Percentiles rank a stretch among this genome's conserved stretches.
Conservation (phyloP, 2,797 vertebrate genomes). For the Lepilemur septentrionalis region DNA sequence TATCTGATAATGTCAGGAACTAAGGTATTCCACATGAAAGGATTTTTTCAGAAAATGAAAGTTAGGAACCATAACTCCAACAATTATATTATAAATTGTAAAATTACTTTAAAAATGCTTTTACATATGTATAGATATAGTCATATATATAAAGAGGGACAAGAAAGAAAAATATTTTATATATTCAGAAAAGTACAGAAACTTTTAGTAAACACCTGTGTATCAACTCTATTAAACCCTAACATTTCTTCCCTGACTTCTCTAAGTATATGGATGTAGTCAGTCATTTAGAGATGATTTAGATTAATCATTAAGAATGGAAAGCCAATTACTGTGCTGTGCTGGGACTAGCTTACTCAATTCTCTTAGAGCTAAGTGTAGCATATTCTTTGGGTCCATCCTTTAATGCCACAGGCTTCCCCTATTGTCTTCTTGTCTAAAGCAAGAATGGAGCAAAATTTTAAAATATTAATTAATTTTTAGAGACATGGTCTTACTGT, state of each 20-base stretch:
- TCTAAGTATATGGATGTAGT: background rate
- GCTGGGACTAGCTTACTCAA: background rate
- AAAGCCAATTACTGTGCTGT: background rate
- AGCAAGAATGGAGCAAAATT: background rate
- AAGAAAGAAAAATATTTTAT: background rate
- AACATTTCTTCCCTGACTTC: background rate
- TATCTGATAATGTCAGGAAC: background rate
- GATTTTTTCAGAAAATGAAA: slow-evolving; percentile 14
- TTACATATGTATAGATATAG: background rate
- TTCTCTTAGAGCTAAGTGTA: background rate
- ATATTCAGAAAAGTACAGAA: background rate
- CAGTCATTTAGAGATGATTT: background rate
- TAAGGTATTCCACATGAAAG: background rate
- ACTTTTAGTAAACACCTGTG: background rate
- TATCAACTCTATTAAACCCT: background rate
- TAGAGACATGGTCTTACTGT: background rate
- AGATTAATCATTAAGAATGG: background rate
- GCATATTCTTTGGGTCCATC: background rate
- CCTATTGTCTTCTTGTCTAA: background rate
- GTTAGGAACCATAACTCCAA: background rate
- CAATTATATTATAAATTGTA: background rate
- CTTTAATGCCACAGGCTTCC: background rate
- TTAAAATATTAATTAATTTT: background rate
- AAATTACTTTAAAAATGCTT: background rate
- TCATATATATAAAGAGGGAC: background rate